Conservation (phyloP, 2,888 invertebrate species). For the Myopa tessellatipennis region DNA sequence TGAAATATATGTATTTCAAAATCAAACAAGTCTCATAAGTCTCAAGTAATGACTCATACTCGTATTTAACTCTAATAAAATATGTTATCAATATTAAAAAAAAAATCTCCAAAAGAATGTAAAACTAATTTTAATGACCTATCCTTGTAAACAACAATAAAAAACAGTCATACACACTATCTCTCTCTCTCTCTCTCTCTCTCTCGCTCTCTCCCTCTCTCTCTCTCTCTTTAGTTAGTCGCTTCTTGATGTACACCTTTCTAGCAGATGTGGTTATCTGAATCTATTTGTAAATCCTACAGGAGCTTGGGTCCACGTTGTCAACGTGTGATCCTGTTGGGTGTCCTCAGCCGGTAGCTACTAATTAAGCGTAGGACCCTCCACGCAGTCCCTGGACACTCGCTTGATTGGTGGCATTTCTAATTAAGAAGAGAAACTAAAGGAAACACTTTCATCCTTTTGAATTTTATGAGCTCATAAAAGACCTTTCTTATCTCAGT, state of each 20-base stretch:
- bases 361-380: constrained; percentile 1
- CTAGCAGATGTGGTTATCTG: not conserved
- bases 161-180: too few species aligned
- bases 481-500: not conserved
- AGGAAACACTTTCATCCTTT: constrained; percentile 2
- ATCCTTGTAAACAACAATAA: not conserved
- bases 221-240: not conserved
- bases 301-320: constrained; percentile 2
- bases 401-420: constrained; percentile 14
- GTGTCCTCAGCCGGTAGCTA: not conserved
- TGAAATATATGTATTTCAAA: not conserved
- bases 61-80: not conserved
- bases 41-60: not conserved
- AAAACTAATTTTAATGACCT: not conserved
- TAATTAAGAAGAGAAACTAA: not conserved
- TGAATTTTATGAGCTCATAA: constrained; percentile 13
- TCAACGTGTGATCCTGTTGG: constrained; percentile 23
- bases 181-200: not conserved
- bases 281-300: not conserved
- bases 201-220: not conserved
- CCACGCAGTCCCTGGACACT: not conserved
- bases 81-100: not conserved
- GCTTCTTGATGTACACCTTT: not conserved
- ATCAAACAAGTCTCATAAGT: not conserved
- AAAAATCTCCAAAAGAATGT: too few species aligned